Percentiles rank a stretch among this genome's conserved stretches.
Conservation (phyloP, 2,797 vertebrate genomes). For the Gymnodraco acuticeps region DNA sequence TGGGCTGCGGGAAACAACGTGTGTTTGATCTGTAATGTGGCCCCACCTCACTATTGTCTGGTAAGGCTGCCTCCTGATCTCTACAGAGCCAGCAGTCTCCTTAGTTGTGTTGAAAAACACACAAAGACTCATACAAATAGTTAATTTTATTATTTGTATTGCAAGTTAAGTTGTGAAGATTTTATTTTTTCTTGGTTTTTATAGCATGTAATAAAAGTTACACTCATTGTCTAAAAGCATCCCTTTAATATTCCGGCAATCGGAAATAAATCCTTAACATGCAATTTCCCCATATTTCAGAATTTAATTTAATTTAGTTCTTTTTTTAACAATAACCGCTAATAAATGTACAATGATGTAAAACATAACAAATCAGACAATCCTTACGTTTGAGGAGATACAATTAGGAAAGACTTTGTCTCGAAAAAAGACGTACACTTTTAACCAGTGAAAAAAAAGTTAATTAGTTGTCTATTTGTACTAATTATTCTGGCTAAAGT, state of each 20-base stretch:
- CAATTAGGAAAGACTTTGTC: not conserved
- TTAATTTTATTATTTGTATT: not conserved
- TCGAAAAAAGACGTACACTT: not conserved
- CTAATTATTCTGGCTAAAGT: not conserved
- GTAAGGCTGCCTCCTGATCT: conserved; percentile 10
- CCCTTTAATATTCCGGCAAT: not conserved
- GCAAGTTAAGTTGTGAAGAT: not conserved
- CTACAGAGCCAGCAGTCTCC: conserved; percentile 20
- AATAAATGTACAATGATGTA: not conserved
- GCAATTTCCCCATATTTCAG: not conserved
- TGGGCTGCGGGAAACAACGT: conserved; percentile 1
- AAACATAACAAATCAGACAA: not conserved
- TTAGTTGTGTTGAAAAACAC: conserved; percentile 27
- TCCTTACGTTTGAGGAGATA: not conserved
- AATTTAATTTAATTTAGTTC: too few species aligned
- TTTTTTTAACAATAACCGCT: not conserved
- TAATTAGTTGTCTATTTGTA: not conserved
- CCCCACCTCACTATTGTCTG: conserved; percentile 20
- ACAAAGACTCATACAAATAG: conserved; percentile 33
- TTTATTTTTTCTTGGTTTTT: not conserved
- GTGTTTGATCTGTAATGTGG: conserved; percentile 23
- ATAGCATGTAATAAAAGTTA: not conserved
- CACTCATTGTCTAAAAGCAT: not conserved
- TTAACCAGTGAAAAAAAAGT: not conserved
- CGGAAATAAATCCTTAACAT: not conserved